Percentiles rank a stretch among this genome's conserved stretches.
phyloP scores from a whole-genome alignment of 2,113 vertebrate genomes.

The Leiothrix lutea region DNA sequence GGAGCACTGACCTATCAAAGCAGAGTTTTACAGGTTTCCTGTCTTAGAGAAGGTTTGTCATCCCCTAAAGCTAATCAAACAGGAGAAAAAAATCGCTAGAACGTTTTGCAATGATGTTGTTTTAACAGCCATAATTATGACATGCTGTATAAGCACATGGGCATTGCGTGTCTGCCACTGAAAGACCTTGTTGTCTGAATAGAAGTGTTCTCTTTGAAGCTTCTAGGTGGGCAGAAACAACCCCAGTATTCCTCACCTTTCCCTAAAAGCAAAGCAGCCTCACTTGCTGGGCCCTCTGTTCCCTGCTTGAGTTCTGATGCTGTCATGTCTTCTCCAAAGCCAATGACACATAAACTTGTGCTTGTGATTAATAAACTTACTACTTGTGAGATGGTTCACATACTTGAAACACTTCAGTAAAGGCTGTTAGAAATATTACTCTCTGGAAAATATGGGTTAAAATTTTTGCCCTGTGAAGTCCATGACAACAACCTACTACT shows the following conservation, averaged over 20 bases:
- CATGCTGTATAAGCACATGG: background rate
- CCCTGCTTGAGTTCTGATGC: background rate
- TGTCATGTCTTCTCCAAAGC: background rate
- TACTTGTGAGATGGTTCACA: background rate
- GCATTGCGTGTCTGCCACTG: rapidly evolving
- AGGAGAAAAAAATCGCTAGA: background rate
- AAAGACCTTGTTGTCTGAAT: background rate
- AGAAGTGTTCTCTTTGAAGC: background rate
- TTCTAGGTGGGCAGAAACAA: background rate
- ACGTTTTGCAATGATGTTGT: background rate
- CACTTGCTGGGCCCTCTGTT: rapidly evolving
- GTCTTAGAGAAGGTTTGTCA: background rate
- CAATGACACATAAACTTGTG: background rate
- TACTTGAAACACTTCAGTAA: background rate
- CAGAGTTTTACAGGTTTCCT: background rate
- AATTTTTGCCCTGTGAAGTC: background rate
- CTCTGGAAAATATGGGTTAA: background rate
- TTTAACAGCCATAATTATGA: background rate
- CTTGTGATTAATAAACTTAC: background rate
- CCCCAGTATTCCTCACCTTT: background rate
- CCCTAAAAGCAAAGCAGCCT: background rate
- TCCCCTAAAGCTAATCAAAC: background rate
- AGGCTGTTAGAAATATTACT: background rate
- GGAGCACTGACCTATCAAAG: background rate
- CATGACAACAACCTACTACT: background rate